Evolutionary conservation across 2,888 invertebrate genomes (phyloP).

Genomic region (Watsonalla binaria): DNA sequence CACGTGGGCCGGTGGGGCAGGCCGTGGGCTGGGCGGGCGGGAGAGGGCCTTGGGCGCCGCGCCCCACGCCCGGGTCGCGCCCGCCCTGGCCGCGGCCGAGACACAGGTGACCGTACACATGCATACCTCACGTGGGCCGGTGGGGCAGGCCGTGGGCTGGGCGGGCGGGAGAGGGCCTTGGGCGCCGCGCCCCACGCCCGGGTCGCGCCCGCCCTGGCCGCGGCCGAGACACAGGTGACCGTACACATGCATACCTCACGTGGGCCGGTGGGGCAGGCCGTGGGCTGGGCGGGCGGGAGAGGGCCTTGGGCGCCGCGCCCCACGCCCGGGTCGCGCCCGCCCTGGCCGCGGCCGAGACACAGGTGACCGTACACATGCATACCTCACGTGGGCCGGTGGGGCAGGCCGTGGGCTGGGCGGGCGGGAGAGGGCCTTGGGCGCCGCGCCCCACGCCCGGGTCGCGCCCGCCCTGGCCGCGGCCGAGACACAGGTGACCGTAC

Average conservation of each 20-base stretch:
- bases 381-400: too few species aligned
- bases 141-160: too few species aligned
- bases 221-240: slow-evolving; percentile 17
- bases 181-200: slow-evolving; percentile 34
- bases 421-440: too few species aligned
- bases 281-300: too few species aligned
- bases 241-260: background rate
- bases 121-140: background rate
- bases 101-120: background rate
- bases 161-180: slow-evolving; percentile 15
- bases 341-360: slow-evolving; percentile 24
- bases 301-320: slow-evolving; percentile 36
- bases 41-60: slow-evolving; percentile 28
- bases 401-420: too few species aligned
- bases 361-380: background rate
- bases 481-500: background rate
- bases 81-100: slow-evolving; percentile 25
- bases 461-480: slow-evolving; percentile 27
- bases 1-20: too few species aligned
- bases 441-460: slow-evolving; percentile 33
- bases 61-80: slow-evolving; percentile 33
- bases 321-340: slow-evolving; percentile 26
- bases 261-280: too few species aligned
- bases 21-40: too few species aligned
- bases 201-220: slow-evolving; percentile 23